Percentiles rank a stretch among this genome's conserved stretches.
Conservation (phyloP, 2,113 vertebrate species). For the Ageneiosus marmoratus region DNA sequence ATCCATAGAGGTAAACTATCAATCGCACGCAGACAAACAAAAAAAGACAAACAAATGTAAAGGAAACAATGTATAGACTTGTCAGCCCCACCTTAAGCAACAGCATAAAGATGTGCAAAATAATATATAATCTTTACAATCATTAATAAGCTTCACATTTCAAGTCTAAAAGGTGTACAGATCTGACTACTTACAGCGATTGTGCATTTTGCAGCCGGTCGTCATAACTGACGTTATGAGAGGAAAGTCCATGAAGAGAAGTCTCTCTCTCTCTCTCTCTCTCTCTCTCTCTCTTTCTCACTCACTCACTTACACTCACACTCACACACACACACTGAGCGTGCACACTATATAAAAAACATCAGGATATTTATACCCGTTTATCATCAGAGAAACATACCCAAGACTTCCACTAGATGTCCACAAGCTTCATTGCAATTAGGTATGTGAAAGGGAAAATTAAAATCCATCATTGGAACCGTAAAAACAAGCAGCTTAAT, state of each 20-base stretch:
- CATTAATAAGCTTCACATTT: not conserved
- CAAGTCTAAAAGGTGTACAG: not conserved
- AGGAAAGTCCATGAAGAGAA: constrained; percentile 36
- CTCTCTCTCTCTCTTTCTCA: constrained; percentile 1
- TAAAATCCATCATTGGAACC: not conserved
- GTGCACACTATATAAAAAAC: constrained; percentile 28
- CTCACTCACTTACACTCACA: not conserved
- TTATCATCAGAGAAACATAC: not conserved
- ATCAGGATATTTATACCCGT: constrained; percentile 29
- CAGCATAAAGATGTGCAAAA: not conserved
- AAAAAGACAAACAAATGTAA: not conserved
- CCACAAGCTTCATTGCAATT: constrained; percentile 30
- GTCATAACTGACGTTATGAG: not conserved
- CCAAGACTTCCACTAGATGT: constrained; percentile 51
- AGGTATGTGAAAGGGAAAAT: not conserved
- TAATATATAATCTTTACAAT: not conserved
- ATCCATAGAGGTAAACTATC: not conserved
- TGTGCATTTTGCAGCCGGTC: constrained; percentile 30
- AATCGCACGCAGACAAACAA: not conserved
- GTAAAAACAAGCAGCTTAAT: not conserved
- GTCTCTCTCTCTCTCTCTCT: not conserved
- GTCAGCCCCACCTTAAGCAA: not conserved
- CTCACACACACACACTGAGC: constrained; percentile 11
- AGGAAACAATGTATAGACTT: not conserved
- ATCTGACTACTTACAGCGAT: constrained; percentile 22